Evolutionary conservation across 2,113 vertebrate species (phyloP).

Genomic region (Sakesphorus luctuosus): DNA sequence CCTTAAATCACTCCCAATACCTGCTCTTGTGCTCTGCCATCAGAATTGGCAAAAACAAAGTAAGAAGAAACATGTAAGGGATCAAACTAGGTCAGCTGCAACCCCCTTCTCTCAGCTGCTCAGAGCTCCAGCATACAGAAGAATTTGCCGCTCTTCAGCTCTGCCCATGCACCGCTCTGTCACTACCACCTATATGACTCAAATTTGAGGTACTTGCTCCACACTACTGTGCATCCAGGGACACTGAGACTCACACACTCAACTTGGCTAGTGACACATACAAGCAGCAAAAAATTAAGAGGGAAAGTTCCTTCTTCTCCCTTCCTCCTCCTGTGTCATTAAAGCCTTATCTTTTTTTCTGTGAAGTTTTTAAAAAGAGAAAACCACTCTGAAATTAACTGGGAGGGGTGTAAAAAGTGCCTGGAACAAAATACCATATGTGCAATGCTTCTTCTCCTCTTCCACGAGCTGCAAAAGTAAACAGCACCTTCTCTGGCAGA

Average conservation of each 20-base stretch:
- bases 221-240: not conserved
- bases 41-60: not conserved
- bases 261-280: not conserved
- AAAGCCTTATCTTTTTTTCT: not conserved
- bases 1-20: not conserved
- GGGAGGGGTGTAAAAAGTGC: not conserved
- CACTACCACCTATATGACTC: not conserved
- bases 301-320: not conserved
- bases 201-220: not conserved
- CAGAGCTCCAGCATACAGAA: not conserved
- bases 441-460: not conserved
- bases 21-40: not conserved
- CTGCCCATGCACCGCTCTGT: not conserved
- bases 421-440: not conserved
- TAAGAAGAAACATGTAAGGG: not conserved
- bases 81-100: not conserved
- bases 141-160: not conserved
- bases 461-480: not conserved
- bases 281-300: not conserved
- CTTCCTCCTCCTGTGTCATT: not conserved
- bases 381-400: constrained; percentile 3
- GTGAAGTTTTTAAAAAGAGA: not conserved
- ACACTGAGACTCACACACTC: not conserved
- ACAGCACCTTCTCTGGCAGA: constrained; percentile 19
- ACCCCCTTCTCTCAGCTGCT: not conserved